Base-by-base conservation (phyloP, 2,797 vertebrate species). In the Etheostoma nigrum region DNA sequence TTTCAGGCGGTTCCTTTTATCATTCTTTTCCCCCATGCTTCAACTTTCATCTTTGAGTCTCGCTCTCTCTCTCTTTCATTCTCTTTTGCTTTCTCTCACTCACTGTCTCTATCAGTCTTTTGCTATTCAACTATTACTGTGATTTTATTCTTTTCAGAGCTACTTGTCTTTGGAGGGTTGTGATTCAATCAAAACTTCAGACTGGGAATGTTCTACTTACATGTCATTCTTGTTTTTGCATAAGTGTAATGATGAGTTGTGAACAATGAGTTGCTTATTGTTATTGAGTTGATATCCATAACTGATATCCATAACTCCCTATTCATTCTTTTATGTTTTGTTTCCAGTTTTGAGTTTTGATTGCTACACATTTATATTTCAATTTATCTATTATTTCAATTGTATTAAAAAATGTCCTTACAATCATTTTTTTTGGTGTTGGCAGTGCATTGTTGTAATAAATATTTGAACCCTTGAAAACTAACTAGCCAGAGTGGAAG, bases 1-100 rank as follows among this genome's bases (percentile, higher is more conserved):
- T 92, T 92, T 89, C 81, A 88, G 67, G 72, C 76, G 79, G 69
- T 82, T 84, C 72, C 83, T 92, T 92, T 94, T 89, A 93, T 91
- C 90, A 66, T 86, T 73, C 63, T 54, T 13, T 67, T 70, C n/a
- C 55, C 78, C 72, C 86, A 82, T 80, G 77, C 76, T 83, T 86
- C 78, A 74, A 76, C 81, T 84, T 68, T 72, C 63, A 62, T 81
- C 30, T 54, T 58, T 47, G 16, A 61, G 54, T 8, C 67, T 78
- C 71, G 27, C 68, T 58, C 59, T 58, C 59, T 73, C 60, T 15
- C 45, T 30, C 76, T 67, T 53, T 68, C 71, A 75, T 64, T 80
- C 70, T 72, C 67, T 71, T 72, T 59, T 55, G 59, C 67, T 67
- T 23, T 72, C 59, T 70, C 64, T 40, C 27, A 30, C 76, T 72